A percentile compares a stretch with the other conserved stretches of the same genome.
Evolutionary conservation across 2,888 invertebrate species (phyloP).

Genomic region (Andricus quercusramuli): DNA sequence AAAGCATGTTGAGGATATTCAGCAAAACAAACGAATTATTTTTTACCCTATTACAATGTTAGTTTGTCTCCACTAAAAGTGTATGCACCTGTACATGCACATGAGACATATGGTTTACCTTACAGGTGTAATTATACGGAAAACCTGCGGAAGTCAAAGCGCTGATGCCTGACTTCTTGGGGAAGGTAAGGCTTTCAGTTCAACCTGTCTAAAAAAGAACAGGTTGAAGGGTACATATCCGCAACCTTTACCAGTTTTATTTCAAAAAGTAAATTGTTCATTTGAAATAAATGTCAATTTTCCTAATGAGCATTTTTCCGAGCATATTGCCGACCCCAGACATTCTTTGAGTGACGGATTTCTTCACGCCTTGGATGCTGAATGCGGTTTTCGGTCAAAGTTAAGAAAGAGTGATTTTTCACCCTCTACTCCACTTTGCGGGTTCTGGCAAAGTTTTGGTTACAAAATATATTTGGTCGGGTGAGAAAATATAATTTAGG

Average conservation of each 20-base stretch:
- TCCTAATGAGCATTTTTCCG: neutral
- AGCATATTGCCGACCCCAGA: neutral
- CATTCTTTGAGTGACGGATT: conserved; percentile 2
- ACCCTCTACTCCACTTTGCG: neutral
- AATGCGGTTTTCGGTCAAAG: neutral
- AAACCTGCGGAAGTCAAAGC: conserved; percentile 64
- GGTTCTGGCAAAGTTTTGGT: conserved; percentile 1
- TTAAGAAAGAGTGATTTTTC: conserved; percentile 10
- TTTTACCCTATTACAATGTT: conserved; percentile 15
- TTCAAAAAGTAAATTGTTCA: neutral
- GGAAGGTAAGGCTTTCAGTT: conserved; percentile 50
- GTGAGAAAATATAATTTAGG: conserved; percentile 28
- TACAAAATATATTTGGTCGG: neutral
- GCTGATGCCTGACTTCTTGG: conserved; percentile 54
- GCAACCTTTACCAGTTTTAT: neutral
- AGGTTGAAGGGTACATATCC: neutral
- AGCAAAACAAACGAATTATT: conserved; percentile 45
- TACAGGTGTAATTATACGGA: conserved; percentile 69
- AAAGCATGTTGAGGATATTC: conserved; percentile 60
- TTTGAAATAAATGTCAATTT: neutral
- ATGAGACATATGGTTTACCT: conserved; percentile 62
- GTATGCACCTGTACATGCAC: conserved; percentile 26
- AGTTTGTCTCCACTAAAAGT: conserved; percentile 8
- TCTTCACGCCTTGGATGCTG: conserved; percentile 8
- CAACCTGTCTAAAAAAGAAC: neutral